phyloP scores from a whole-genome alignment of 2,113 vertebrate genomes.

The Morone chrysops region DNA sequence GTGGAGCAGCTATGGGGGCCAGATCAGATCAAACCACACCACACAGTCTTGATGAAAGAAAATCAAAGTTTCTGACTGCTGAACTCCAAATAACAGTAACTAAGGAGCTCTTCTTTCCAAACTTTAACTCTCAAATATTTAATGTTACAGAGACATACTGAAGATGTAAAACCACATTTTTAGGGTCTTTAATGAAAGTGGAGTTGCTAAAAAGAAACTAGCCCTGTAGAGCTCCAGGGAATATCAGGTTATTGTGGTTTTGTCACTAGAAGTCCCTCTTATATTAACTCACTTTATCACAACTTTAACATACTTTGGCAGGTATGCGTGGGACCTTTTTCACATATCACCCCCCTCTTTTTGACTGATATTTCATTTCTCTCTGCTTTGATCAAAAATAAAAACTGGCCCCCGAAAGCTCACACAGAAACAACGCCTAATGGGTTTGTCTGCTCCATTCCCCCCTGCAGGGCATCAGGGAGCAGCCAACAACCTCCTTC shows the following conservation, averaged over 20 bases:
- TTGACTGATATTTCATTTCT: too few species aligned
- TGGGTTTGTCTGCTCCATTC: neutral
- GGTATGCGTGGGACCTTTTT: neutral
- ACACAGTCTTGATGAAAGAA: neutral
- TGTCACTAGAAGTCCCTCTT: neutral
- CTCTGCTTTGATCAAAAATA: too few species aligned
- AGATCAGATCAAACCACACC: neutral
- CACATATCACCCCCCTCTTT: too few species aligned
- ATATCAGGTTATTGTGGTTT: neutral
- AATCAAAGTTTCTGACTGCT: neutral
- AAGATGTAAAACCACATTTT: neutral
- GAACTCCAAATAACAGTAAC: neutral
- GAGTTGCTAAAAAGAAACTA: neutral
- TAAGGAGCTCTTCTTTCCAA: neutral
- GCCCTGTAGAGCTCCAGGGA: neutral
- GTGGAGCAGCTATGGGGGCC: neutral
- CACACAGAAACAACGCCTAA: neutral
- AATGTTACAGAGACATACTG: neutral
- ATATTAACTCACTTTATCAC: neutral
- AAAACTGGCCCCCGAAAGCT: neutral
- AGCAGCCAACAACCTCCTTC: conserved; percentile 79
- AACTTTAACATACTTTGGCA: neutral
- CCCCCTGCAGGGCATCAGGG: conserved; percentile 30
- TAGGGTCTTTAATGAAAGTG: neutral
- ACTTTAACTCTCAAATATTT: neutral